These are phyloP conservation scores for Meghimatium bilineatum DNA, from an alignment of 2,888 invertebrate genomes.

Conservation along the genomic window DNA sequence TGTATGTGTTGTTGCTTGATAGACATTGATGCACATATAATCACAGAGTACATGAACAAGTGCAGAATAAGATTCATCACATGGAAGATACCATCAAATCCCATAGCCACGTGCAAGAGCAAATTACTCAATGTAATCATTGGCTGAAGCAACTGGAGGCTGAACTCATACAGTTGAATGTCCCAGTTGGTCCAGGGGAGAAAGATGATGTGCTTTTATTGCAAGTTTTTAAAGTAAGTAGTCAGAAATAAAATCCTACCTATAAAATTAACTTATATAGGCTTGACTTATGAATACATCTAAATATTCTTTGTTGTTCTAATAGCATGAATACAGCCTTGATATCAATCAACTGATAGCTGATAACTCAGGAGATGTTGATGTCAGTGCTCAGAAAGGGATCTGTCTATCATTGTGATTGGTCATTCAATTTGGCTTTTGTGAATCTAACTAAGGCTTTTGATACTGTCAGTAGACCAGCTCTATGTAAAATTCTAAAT, in stretches of 20 bases:
- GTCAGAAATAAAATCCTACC: not conserved
- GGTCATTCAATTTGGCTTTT: no score
- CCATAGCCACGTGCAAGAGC: slow-evolving; percentile 88
- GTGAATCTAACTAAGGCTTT: no score
- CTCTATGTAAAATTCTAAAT: no score
- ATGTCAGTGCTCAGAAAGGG: no score
- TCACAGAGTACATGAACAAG: slow-evolving; percentile 33
- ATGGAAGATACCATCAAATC: slow-evolving; percentile 88
- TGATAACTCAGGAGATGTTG: no score
- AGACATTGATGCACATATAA: not conserved
- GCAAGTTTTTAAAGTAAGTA: slow-evolving; percentile 39
- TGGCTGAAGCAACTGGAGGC: slow-evolving; percentile 89
- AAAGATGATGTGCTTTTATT: slow-evolving; percentile 88
- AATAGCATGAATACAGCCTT: no score
- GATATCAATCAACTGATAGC: no score
- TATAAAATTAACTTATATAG: not conserved
- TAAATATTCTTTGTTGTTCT: no score
- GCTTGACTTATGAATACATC: not conserved
- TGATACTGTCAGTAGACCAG: no score
- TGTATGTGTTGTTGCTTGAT: not conserved
- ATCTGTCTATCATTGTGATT: no score
- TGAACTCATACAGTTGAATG: slow-evolving; percentile 86
- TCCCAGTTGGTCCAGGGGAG: slow-evolving; percentile 87
- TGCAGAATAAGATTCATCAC: slow-evolving; percentile 51
- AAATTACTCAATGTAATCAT: slow-evolving; percentile 81